Evolutionary conservation across 2,888 invertebrate genomes (phyloP), one percentile per base, ranked within the genome.

Genomic region (Hylaea fasciaria): DNA sequence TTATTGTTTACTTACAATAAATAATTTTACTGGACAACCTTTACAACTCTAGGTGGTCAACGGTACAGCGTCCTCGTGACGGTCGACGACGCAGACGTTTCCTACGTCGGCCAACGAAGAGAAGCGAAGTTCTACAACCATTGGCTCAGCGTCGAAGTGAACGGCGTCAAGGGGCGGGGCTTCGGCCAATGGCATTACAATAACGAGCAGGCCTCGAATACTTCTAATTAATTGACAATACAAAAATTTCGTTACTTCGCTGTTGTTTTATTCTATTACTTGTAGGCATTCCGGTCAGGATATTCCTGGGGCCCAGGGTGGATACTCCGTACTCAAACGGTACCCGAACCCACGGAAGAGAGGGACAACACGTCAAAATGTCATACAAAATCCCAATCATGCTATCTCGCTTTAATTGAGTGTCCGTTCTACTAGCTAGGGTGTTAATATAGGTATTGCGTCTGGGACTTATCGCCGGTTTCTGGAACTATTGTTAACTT

Each of bases 181-280:
- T 93, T 94, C 57, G 93, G 93, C 0, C 95, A 95, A 75, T 95
- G 95, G 93, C 93, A 94, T 54, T 95, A 95, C 73, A 91, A 94
- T 66, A 93, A 95, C 65, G 74, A 86, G 16, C 29, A 49, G 28
- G 28, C 35, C 32, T 40, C 43, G 11, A 22, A 39, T 13, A 29
- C 12, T 37, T n/a, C 12, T n/a, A 10, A 37, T 37, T 37, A 37
- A n/a, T 37, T 37, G 37, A 12, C n/a, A 37, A 37, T 37, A 37
- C 11, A 37, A 12, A n/a, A 35, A 11, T 35, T 35, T 35, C 3
- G 11, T 5, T 35, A 11, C 1, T 7, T 8, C 11, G 35, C 35
- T 35, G 22, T 22, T 22, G 22, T n/a, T 37, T 37, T 37, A 37
- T 12, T 37, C 12, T 37, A 35, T 11, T 35, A 35, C 22, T 22